Base-by-base conservation (phyloP, 2,113 vertebrate genomes). In the Coreoperca whiteheadi region DNA sequence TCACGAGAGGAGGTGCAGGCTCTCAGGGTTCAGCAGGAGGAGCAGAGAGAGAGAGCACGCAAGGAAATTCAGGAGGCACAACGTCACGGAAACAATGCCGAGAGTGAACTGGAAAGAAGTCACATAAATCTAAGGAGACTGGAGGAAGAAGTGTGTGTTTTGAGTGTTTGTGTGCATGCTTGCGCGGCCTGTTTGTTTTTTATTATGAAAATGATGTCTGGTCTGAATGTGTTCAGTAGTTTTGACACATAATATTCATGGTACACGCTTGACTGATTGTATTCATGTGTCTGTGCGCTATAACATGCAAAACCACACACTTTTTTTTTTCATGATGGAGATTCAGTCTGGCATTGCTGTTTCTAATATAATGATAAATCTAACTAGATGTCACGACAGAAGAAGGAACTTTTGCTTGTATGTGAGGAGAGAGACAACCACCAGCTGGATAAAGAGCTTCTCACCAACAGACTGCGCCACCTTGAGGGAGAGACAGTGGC, bases 51-150 rank as follows among this genome's bases (percentile, higher is more conserved):
- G 73, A 96, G 95, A 71, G 93, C 96, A 1, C 97, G 96, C 61
- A 95, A 94, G 84, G 98, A 99, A 85, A 92, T 97, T 59, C 95
- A 95, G 0, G 98, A 99, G 37, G 95, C 92, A 1, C 97, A 98
- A 32, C 96, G 96, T 37, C 94, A 96, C 34, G 95, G 96, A 79
- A 97, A 96, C 76, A 95, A 97, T 1, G 95, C 95, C 71, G 93
- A 96, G 0, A 93, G 88, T 0, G 97, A 98, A 90, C 94, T 97
- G 70, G 97, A 98, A 70, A 96, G 92, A 84, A 91, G 86, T 79
- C 95, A 96, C 2, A 61, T 85, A 4, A 95, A 88, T 9, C 2
- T 96, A 37, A 95, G 77, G 37, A 94, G 88, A 70, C 94, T 97
- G 70, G 97, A 99, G 92, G 97, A 99, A 4, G 98, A 99, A 95